A percentile compares a stretch with the other conserved stretches of the same genome.
These are phyloP conservation scores for Caenorhabditis latens DNA, from an alignment of 1,140 invertebrate species.

Conservation along the genomic window DNA sequence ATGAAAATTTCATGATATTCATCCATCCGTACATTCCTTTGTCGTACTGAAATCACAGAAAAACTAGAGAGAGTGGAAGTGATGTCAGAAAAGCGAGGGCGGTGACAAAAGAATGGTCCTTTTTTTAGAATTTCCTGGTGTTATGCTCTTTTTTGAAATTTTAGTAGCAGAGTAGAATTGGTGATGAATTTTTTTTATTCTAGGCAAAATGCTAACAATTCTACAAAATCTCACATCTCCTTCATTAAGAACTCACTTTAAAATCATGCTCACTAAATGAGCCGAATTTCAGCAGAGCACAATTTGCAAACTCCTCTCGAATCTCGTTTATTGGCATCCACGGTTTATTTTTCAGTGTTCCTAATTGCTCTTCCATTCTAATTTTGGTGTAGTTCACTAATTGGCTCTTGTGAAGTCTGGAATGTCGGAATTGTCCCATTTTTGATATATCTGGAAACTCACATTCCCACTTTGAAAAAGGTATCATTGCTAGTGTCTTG, in stretches of 20 bases:
- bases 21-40: slow-evolving; percentile 63
- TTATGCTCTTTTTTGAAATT: too few relatives aligned
- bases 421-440: not conserved
- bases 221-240: too few relatives aligned
- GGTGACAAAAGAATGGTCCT: too few relatives aligned
- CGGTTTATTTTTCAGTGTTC: slow-evolving; percentile 59
- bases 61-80: not conserved
- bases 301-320: slow-evolving; percentile 61
- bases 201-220: too few relatives aligned
- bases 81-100: not conserved
- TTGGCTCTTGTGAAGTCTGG: slow-evolving; percentile 11
- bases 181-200: too few relatives aligned
- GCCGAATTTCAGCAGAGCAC: slow-evolving; percentile 55
- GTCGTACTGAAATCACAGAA: slow-evolving; percentile 51
- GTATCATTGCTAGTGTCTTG: slow-evolving; percentile 59
- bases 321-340: slow-evolving; percentile 57
- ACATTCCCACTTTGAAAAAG: slow-evolving; percentile 60
- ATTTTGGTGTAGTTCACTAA: slow-evolving; percentile 59
- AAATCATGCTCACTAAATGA: slow-evolving; percentile 59
- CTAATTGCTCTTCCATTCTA: slow-evolving; percentile 53
- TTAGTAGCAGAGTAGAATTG: too few relatives aligned
- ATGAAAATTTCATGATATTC: slow-evolving; percentile 63
- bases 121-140: too few relatives aligned
- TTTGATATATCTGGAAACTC: slow-evolving; percentile 3
- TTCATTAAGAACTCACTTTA: slow-evolving; percentile 30